Percentiles rank a stretch among this genome's conserved stretches.
Conservation (phyloP, 2,888 invertebrate genomes). For the Mesoligia furuncula region DNA sequence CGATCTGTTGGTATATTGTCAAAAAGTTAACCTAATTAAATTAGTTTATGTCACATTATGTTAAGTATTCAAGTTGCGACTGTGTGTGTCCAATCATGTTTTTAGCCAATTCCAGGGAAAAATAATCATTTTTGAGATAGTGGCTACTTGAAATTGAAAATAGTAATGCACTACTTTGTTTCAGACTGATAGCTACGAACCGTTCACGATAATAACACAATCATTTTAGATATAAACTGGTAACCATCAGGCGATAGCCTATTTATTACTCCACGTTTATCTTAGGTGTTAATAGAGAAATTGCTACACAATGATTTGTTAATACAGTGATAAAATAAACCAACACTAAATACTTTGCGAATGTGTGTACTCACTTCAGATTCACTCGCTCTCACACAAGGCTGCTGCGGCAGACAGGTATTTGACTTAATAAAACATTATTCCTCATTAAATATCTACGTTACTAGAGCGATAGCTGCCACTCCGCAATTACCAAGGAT, state of each 20-base stretch:
- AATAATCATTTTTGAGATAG: constrained; percentile 6
- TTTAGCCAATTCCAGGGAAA: not conserved
- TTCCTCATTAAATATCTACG: constrained; percentile 49
- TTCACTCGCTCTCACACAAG: constrained; percentile 39
- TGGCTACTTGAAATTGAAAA: constrained; percentile 45
- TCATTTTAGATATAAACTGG: constrained; percentile 47
- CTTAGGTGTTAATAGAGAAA: constrained; percentile 54
- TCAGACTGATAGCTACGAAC: constrained; percentile 27
- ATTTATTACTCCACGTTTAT: constrained; percentile 59
- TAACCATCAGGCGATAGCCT: constrained; percentile 54
- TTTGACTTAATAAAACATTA: constrained; percentile 52
- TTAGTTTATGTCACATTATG: not conserved
- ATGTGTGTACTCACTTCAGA: constrained; percentile 63
- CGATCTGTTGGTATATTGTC: not conserved
- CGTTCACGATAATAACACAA: constrained; percentile 50
- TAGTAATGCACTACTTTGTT: constrained; percentile 11
- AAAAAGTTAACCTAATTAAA: not conserved
- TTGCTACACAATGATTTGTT: constrained; percentile 60
- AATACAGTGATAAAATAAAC: constrained; percentile 54
- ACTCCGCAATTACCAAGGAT: constrained; percentile 72
- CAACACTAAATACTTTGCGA: constrained; percentile 49
- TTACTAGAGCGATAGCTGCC: constrained; percentile 56
- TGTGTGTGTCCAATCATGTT: too few species aligned
- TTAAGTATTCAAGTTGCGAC: not conserved
- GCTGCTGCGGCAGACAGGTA: constrained; percentile 13